Evolutionary conservation across 2,797 vertebrate species (phyloP).

Genomic region (Propithecus perrieri): DNA sequence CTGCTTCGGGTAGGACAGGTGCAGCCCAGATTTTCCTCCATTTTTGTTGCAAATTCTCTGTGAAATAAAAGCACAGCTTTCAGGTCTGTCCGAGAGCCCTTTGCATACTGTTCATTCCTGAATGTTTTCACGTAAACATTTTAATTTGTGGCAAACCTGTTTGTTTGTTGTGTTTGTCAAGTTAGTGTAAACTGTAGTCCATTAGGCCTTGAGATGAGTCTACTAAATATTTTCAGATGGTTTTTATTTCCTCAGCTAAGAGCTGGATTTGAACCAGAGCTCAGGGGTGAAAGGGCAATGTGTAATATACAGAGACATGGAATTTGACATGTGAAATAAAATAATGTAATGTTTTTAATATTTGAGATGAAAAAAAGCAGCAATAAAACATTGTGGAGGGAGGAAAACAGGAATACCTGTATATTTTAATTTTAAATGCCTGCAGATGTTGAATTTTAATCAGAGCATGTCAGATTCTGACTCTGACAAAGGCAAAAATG

Average conservation of each 20-base stretch:
- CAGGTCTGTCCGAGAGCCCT: slow-evolving; percentile 64
- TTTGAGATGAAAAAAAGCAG: slow-evolving; percentile 88
- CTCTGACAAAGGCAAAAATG: slow-evolving; percentile 88
- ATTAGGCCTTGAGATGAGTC: slow-evolving; percentile 82
- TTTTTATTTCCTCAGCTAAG: slow-evolving; percentile 85
- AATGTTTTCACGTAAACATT: slow-evolving; percentile 82
- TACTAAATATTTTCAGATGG: slow-evolving; percentile 87
- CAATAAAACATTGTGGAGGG: slow-evolving; percentile 87
- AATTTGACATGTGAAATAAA: slow-evolving; percentile 87
- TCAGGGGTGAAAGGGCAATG: slow-evolving; percentile 87
- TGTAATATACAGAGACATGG: slow-evolving; percentile 88
- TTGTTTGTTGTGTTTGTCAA: slow-evolving; percentile 86
- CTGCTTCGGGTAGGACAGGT: slow-evolving; percentile 80
- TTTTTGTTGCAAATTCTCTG: slow-evolving; percentile 59
- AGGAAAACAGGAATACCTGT: slow-evolving; percentile 87
- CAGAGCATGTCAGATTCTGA: slow-evolving; percentile 86
- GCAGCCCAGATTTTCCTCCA: slow-evolving; percentile 74
- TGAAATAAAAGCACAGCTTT: slow-evolving; percentile 43
- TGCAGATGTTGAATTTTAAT: slow-evolving; percentile 90
- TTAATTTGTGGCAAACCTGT: slow-evolving; percentile 84
- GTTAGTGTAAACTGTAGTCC: slow-evolving; percentile 78
- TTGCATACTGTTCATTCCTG: slow-evolving; percentile 78
- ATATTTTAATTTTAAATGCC: slow-evolving; percentile 89
- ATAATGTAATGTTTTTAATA: slow-evolving; percentile 89
- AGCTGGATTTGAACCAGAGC: slow-evolving; percentile 88